Evolutionary conservation across 2,797 vertebrate species (phyloP).

Genomic region (Brachymystax lenok): DNA sequence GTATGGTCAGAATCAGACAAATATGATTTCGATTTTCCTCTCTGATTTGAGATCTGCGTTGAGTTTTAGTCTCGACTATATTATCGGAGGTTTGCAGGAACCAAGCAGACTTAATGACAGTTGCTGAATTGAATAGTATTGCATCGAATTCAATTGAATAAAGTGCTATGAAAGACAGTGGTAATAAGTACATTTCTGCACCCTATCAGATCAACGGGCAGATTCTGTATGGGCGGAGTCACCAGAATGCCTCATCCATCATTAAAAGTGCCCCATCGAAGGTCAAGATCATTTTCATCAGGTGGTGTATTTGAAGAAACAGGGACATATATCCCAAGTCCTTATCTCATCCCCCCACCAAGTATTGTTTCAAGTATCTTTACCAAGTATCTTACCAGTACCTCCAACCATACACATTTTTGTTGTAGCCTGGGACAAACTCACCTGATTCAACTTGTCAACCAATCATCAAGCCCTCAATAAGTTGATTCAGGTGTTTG

Average conservation of each 20-base stretch:
- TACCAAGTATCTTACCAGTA: too few relatives aligned
- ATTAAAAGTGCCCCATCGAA: constrained; percentile 93
- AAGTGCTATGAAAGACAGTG: neutral
- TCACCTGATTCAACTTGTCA: too few relatives aligned
- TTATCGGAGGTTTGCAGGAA: neutral
- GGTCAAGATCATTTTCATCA: constrained; percentile 94
- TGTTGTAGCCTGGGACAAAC: too few relatives aligned
- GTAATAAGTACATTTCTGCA: neutral
- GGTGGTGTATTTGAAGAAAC: constrained; percentile 70
- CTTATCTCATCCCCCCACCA: neutral
- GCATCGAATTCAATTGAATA: neutral
- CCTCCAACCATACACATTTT: too few relatives aligned
- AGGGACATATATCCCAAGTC: neutral
- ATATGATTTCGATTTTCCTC: neutral
- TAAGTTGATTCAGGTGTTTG: too few relatives aligned
- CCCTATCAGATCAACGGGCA: constrained; percentile 89
- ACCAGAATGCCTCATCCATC: constrained; percentile 96
- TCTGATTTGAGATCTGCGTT: neutral
- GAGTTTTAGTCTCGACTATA: too few relatives aligned
- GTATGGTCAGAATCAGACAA: neutral
- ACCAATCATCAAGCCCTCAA: too few relatives aligned
- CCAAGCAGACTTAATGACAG: neutral
- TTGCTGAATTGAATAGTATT: neutral
- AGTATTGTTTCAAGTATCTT: neutral
- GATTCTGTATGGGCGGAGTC: constrained; percentile 92